These are phyloP conservation scores for Syngnathoides biaculeatus DNA, from an alignment of 2,113 vertebrate genomes.

Conservation along the genomic window DNA sequence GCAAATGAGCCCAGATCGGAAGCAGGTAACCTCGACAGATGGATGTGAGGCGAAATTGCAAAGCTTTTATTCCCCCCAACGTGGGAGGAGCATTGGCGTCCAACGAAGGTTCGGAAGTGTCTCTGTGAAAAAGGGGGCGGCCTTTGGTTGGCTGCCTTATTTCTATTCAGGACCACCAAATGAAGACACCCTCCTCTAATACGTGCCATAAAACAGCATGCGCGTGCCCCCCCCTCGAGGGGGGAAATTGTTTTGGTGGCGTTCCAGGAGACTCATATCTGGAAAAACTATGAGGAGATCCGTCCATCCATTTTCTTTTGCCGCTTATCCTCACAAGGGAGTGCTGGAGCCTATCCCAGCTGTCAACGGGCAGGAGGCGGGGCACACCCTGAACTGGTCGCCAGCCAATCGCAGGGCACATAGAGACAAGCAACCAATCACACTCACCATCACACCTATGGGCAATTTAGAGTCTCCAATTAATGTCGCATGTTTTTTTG, in stretches of 20 bases:
- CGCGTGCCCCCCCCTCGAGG: conserved; percentile 24
- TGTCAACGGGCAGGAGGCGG: too few species aligned
- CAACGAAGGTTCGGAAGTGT: neutral
- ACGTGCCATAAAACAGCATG: conserved; percentile 5
- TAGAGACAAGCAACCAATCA: too few species aligned
- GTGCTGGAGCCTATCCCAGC: too few species aligned
- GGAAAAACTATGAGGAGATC: too few species aligned
- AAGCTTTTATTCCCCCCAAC: neutral
- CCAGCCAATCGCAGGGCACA: too few species aligned
- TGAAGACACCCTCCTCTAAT: conserved; percentile 1
- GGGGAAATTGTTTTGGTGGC: conserved; percentile 53
- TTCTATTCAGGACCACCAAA: neutral
- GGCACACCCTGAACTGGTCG: too few species aligned
- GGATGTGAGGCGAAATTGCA: neutral
- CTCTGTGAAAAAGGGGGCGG: neutral
- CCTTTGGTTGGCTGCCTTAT: neutral
- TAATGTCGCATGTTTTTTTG: too few species aligned
- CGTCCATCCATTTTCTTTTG: conserved; percentile 43
- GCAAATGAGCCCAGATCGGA: neutral
- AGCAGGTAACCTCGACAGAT: conserved; percentile 2
- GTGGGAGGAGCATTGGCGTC: neutral
- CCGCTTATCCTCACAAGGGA: too few species aligned
- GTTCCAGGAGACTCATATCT: conserved; percentile 66
- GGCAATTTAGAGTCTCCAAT: too few species aligned
- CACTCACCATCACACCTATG: too few species aligned